Evolutionary conservation across 1,140 invertebrate genomes (phyloP), one percentile per base, ranked within the genome.

Genomic region (Apocrypta bakeri): DNA sequence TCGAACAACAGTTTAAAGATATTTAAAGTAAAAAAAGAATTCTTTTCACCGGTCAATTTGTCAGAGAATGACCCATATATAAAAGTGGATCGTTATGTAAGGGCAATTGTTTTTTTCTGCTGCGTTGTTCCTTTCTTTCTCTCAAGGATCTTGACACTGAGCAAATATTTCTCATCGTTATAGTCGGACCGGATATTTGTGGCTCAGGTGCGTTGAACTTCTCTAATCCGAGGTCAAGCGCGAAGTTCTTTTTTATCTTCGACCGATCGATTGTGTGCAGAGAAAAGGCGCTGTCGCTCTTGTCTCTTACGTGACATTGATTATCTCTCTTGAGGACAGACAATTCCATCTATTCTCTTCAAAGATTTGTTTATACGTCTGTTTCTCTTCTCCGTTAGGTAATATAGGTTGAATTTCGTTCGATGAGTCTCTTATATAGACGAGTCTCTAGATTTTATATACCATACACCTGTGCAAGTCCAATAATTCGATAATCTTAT

Each of bases 71-170:
- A n/a, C n/a, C n/a, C n/a, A n/a, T n/a, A n/a, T n/a, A n/a, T n/a
- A n/a, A n/a, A n/a, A n/a, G n/a, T 24, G 63, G 29, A 9, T 75
- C n/a, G 42, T 75, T 75, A 75, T 1, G 73, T n/a, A 63, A 61
- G 17, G 37, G 2, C 21, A 12, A 42, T 42, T 42, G 72, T 73
- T 42, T 73, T 27, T 73, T 37, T 40, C n/a, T n/a, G n/a, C 71
- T 1, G 42, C 42, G 42, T 14, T 29, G n/a, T 73, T 73, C 12
- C n/a, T 17, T 27, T 27, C 48, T n/a, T 17, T 11, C 6, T 14
- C 11, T 78, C 76, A 78, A 78, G 76, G 77, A 69, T 79, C 77
- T 71, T 79, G 66, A 79, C 77, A 79, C 77, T 71, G 77, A 31
- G 31, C 29, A 78, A 78, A 78, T 33, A 77, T 64, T 17, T n/a